phyloP scores from a whole-genome alignment of 2,888 invertebrate species.

The Nomada ferruginata region DNA sequence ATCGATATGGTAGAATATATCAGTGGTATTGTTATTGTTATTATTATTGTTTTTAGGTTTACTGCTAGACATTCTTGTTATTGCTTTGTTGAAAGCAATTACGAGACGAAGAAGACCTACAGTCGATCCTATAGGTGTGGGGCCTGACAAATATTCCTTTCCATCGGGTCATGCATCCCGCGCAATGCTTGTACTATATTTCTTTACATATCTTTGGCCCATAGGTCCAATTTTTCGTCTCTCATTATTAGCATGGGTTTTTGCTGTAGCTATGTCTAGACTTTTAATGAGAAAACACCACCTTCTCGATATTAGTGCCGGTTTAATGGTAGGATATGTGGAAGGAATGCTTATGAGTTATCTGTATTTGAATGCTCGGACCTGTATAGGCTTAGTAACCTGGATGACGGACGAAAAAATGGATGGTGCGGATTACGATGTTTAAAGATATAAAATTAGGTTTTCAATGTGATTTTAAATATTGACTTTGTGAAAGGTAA shows the following conservation, averaged over 20 bases:
- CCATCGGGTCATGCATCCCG: slow-evolving; percentile 98
- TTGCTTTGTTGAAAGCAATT: slow-evolving; percentile 91
- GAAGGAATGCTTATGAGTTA: slow-evolving; percentile 88
- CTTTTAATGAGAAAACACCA: slow-evolving; percentile 94
- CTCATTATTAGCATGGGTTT: slow-evolving; percentile 90
- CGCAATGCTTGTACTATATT: slow-evolving; percentile 90
- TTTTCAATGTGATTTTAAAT: not conserved
- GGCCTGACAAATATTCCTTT: slow-evolving; percentile 96
- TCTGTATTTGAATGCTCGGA: slow-evolving; percentile 89
- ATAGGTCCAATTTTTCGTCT: slow-evolving; percentile 87
- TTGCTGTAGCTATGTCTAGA: slow-evolving; percentile 91
- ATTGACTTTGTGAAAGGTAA: not conserved
- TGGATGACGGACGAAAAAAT: slow-evolving; percentile 89
- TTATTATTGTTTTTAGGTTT: slow-evolving; percentile 87
- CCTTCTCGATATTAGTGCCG: slow-evolving; percentile 92
- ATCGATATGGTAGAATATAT: not conserved
- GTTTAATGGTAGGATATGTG: slow-evolving; percentile 89
- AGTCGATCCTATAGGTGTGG: slow-evolving; percentile 89
- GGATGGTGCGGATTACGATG: slow-evolving; percentile 89
- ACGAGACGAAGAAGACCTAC: slow-evolving; percentile 91
- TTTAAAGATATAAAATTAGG: slow-evolving; percentile 82
- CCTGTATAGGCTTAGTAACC: slow-evolving; percentile 87
- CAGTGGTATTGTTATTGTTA: slow-evolving; percentile 83
- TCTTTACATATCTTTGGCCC: slow-evolving; percentile 89
- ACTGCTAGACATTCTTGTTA: slow-evolving; percentile 91